phyloP scores from a whole-genome alignment of 2,797 vertebrate genomes.

The Gastrophryne carolinensis region DNA sequence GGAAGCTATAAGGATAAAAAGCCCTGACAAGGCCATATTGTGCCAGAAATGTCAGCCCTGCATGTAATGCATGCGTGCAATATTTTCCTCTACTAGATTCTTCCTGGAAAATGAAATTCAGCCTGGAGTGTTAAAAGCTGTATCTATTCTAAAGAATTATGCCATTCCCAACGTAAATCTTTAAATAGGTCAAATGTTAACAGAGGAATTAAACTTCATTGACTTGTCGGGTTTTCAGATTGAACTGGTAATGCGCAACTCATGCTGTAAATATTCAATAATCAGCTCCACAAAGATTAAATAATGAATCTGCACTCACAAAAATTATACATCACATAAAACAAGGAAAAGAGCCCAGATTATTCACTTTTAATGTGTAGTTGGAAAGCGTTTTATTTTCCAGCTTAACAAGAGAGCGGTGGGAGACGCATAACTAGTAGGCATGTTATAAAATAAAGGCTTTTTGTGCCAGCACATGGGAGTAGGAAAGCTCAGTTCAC shows the following conservation, averaged over 20 bases:
- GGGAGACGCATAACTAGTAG: slow-evolving; percentile 33
- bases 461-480: slow-evolving; percentile 35
- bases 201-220: not conserved
- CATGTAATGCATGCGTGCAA: too few relatives aligned
- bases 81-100: too few relatives aligned
- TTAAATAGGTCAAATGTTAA: slow-evolving; percentile 14
- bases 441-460: slow-evolving; percentile 42
- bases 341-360: slow-evolving; percentile 15
- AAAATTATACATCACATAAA: slow-evolving; percentile 24
- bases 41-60: too few relatives aligned
- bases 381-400: slow-evolving; percentile 41
- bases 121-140: not conserved
- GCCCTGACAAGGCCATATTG: too few relatives aligned
- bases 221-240: not conserved
- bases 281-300: slow-evolving; percentile 1
- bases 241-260: not conserved
- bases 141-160: not conserved
- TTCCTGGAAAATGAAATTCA: not conserved
- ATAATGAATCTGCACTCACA: slow-evolving; percentile 25
- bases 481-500: not conserved
- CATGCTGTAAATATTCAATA: slow-evolving; percentile 18
- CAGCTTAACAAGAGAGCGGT: slow-evolving; percentile 40
- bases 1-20: too few relatives aligned
- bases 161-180: slow-evolving; percentile 1
- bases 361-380: slow-evolving; percentile 22